phyloP scores from a whole-genome alignment of 2,888 invertebrate species.

The Thecophora atra region DNA sequence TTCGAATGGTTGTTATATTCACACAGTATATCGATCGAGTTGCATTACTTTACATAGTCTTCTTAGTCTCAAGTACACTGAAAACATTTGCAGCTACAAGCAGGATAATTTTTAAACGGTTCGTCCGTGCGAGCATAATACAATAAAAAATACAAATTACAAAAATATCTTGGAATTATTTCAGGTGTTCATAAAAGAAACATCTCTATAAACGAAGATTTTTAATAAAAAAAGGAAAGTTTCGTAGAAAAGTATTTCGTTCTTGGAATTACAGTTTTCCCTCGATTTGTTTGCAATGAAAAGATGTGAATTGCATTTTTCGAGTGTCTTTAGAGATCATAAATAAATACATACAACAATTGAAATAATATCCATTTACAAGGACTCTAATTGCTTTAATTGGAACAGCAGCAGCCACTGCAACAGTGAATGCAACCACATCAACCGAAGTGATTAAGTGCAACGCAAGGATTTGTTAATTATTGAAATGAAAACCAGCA shows the following conservation, averaged over 20 bases:
- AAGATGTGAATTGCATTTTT: neutral
- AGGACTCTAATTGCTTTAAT: constrained; percentile 14
- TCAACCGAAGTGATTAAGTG: constrained; percentile 19
- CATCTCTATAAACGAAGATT: no score
- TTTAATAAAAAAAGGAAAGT: no score
- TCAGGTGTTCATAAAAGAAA: no score
- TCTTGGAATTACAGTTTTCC: no score
- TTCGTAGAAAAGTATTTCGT: no score
- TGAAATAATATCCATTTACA: neutral
- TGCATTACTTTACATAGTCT: neutral
- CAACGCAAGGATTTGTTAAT: constrained; percentile 19
- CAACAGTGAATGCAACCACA: constrained; percentile 15
- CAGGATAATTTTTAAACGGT: no score
- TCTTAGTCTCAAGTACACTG: no score
- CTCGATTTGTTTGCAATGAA: no score
- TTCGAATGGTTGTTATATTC: constrained; percentile 8
- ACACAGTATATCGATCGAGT: neutral
- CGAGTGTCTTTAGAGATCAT: neutral
- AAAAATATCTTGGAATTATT: no score
- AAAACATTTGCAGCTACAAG: no score
- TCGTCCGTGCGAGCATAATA: no score
- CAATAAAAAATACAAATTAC: no score
- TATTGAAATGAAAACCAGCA: neutral
- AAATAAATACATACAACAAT: neutral
- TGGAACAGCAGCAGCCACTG: neutral